Conservation (phyloP, 2,888 invertebrate species). For the Nephrotoma flavescens region DNA sequence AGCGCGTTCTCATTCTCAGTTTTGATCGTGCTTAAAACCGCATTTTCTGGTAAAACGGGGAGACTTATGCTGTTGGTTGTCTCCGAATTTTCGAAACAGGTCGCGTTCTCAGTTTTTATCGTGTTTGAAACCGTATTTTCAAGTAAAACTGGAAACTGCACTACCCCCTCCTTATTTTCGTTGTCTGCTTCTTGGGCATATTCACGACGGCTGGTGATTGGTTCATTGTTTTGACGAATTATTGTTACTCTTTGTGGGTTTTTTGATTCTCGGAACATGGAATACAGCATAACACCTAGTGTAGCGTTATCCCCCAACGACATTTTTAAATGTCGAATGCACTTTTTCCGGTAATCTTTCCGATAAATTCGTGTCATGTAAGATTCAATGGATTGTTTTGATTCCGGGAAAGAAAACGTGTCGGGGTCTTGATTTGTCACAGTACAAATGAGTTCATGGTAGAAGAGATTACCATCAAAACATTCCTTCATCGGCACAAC, state of each 20-base stretch:
- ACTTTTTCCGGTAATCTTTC: slow-evolving; percentile 47
- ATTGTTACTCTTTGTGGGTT: slow-evolving; percentile 33
- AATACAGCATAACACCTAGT: slow-evolving; percentile 48
- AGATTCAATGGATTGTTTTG: slow-evolving; percentile 29
- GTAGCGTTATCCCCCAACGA: slow-evolving; percentile 40
- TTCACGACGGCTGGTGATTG: slow-evolving; percentile 29
- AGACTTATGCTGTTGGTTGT: too few species aligned
- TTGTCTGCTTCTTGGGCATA: slow-evolving; percentile 25
- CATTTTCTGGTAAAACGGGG: too few species aligned
- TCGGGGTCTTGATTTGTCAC: slow-evolving; percentile 34
- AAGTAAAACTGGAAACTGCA: too few species aligned
- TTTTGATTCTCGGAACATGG: slow-evolving; percentile 25
- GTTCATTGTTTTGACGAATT: slow-evolving; percentile 36
- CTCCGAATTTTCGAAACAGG: too few species aligned
- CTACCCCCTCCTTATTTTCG: too few species aligned
- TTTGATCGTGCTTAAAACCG: too few species aligned
- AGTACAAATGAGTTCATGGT: slow-evolving; percentile 23
- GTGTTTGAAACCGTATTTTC: too few species aligned
- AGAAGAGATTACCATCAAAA: slow-evolving; percentile 27
- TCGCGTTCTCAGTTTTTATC: background rate
- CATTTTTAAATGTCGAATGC: slow-evolving; percentile 41
- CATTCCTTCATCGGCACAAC: slow-evolving; percentile 35
- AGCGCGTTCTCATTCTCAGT: too few species aligned
- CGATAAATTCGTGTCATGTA: slow-evolving; percentile 39
- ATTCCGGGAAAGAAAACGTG: slow-evolving; percentile 30